Percentiles rank a stretch among this genome's conserved stretches.
phyloP scores from a whole-genome alignment of 2,113 vertebrate species.

The human (Homo sapiens) region GRCh38 chr5:13501501-13502000 shows the following conservation, averaged over 20 bases:
- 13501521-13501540: too few relatives aligned
- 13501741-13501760: not conserved
- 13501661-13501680: too few relatives aligned
- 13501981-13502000: not conserved
- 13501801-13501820: not conserved
- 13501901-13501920: not conserved
- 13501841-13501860: not conserved
- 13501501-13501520: too few relatives aligned
- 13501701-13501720: too few relatives aligned
- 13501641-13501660: too few relatives aligned
- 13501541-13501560: too few relatives aligned
- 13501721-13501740: not conserved
- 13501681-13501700: too few relatives aligned
- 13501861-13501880: not conserved
- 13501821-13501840: not conserved
- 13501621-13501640: too few relatives aligned
- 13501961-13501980: not conserved
- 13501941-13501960: not conserved
- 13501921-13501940: not conserved
- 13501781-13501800: not conserved
- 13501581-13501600: accelerated
- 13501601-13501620: too few relatives aligned
- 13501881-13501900: not conserved
- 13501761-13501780: not conserved
- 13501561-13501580: too few relatives aligned